Evolutionary conservation across 2,797 vertebrate genomes (phyloP).

Genomic region (Pyrrhura leucotis): DNA sequence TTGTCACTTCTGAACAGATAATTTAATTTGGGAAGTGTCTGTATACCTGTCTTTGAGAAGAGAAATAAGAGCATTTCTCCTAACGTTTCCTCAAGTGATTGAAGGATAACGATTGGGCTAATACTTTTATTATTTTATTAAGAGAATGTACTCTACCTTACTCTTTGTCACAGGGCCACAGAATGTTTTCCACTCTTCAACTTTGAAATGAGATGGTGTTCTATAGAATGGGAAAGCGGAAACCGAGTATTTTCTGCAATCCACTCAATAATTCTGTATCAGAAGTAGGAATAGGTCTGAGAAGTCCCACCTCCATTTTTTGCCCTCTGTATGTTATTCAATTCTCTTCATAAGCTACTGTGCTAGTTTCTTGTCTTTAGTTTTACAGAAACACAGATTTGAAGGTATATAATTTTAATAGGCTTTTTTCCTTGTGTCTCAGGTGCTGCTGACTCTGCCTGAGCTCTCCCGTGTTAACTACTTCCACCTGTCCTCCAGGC

Average conservation of each 20-base stretch:
- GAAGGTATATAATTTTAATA: neutral
- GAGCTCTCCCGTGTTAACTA: conserved; percentile 85
- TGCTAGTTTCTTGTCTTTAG: neutral
- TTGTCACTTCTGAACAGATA: neutral
- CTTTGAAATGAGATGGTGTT: neutral
- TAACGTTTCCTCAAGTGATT: neutral
- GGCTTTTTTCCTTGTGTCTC: neutral
- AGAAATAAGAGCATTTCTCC: neutral
- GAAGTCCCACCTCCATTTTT: neutral
- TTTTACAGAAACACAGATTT: neutral
- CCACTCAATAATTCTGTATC: neutral
- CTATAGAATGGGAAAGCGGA: neutral
- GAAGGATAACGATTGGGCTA: neutral
- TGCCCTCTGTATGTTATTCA: neutral
- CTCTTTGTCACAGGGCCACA: neutral
- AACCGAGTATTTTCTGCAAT: neutral
- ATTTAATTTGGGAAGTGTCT: neutral
- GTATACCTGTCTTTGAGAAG: neutral
- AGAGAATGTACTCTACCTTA: neutral
- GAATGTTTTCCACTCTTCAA: neutral
- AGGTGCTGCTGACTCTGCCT: conserved; percentile 92
- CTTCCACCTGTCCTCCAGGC: conserved; percentile 88
- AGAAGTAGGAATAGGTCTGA: neutral
- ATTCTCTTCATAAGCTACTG: neutral
- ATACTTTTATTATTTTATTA: neutral